These are phyloP conservation scores for Enteromius viviparus DNA, from an alignment of 2,797 vertebrate species.

Conservation along the genomic window DNA sequence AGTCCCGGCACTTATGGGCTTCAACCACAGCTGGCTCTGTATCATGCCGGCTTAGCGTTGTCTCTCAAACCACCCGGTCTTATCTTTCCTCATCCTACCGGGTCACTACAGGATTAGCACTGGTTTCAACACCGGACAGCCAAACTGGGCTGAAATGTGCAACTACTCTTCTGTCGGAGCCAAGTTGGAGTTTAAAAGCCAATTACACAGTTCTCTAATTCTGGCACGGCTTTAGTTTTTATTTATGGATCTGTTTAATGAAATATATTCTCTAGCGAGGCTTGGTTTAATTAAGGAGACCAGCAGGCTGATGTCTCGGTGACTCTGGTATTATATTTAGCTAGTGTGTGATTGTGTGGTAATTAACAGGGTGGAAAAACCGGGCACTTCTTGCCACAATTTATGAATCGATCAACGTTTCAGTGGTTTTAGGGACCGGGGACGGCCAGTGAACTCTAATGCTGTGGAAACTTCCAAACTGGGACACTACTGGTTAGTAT, in stretches of 20 bases:
- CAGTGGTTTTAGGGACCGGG: neutral
- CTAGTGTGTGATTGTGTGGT: slow-evolving; percentile 8
- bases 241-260: slow-evolving; percentile 30
- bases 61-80: slow-evolving; percentile 24
- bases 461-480: neutral
- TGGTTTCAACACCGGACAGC: slow-evolving; percentile 28
- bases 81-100: slow-evolving; percentile 18
- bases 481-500: neutral
- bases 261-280: slow-evolving; percentile 30
- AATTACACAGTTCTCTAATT: slow-evolving; percentile 36
- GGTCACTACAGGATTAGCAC: slow-evolving; percentile 43
- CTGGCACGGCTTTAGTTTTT: slow-evolving; percentile 9
- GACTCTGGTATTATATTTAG: slow-evolving; percentile 33
- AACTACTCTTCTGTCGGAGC: slow-evolving; percentile 17
- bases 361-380: slow-evolving; percentile 20
- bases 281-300: slow-evolving; percentile 17
- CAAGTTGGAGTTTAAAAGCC: slow-evolving; percentile 13
- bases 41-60: slow-evolving; percentile 34
- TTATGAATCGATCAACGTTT: slow-evolving; percentile 9
- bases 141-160: slow-evolving; percentile 11
- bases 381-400: neutral
- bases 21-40: slow-evolving; percentile 42
- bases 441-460: neutral
- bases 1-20: slow-evolving; percentile 16
- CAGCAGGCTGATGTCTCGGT: neutral